Evolutionary conservation across 2,888 invertebrate genomes (phyloP), one percentile per base, ranked within the genome.

Genomic region (Masnerella sp.): DNA sequence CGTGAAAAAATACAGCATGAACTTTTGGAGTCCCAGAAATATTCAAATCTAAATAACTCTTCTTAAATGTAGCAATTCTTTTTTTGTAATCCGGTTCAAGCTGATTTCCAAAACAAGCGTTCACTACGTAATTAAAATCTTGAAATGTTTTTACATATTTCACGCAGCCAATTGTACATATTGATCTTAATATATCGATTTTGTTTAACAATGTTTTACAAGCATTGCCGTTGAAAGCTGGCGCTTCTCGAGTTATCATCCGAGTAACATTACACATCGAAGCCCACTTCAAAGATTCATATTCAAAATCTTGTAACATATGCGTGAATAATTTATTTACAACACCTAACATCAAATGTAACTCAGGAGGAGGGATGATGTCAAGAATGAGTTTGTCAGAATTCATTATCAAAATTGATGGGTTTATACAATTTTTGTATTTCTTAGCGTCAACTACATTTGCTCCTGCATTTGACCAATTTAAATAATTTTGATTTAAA

Each of bases 1-100:
- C 36, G 36, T 43, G 59, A 30, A 62, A 62, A 30, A 40, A 15
- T 9, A 62, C 51, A 17, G 51, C 59, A 43, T 59, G 59, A 14
- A 59, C 45, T 64, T 56, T 56, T 22, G 64, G 59, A 20, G 59
- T 59, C 15, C 34, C 22, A 9, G 42, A 59, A 14, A 59, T 59
- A 4, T 30, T 22, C n/a, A 59, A 32, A 9, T 59, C 45, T 22
- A 22, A 3, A 20, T 59, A 59, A 59, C 59, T 56, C 28, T 42
- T 25, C 28, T 17, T 42, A 28, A 56, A 56, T 15, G 17, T 17
- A 9, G 30, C 30, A 42, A 38, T 32, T 25, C 5, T 47, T 3
- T 42, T 12, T n/a, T 30, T 42, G 18, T n/a, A 42, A 42, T n/a
- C 11, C 5, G 42, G 18, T 5, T 42, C 9, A 8, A 42, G 47